Conservation (phyloP, 2,888 invertebrate species). For the Drosophila nr. perissopoda region DNA sequence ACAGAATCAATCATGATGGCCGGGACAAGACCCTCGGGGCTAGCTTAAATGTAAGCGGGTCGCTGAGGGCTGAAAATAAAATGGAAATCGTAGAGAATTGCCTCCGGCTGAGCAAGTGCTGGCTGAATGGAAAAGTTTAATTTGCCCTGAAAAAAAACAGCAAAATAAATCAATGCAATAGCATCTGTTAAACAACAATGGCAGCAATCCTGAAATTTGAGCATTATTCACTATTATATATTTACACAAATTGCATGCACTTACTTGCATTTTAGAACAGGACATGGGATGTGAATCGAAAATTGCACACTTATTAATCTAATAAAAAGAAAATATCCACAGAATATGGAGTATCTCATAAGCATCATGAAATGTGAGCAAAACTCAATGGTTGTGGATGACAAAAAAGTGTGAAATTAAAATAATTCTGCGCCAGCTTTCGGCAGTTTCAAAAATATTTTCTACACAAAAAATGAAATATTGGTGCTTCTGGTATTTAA, state of each 20-base stretch:
- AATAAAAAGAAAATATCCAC: background rate
- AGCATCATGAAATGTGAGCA: background rate
- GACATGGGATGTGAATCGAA: background rate
- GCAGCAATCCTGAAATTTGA: constrained; percentile 2
- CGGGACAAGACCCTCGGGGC: constrained; percentile 48
- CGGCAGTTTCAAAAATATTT: too few species aligned
- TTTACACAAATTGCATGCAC: constrained; percentile 7
- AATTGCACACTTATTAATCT: constrained; percentile 18
- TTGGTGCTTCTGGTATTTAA: too few species aligned
- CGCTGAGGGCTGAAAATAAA: constrained; percentile 60
- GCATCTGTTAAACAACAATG: background rate
- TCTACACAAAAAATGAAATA: too few species aligned
- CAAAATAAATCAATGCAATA: background rate
- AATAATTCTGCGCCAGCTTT: background rate
- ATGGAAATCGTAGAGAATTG: constrained; percentile 51
- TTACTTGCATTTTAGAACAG: constrained; percentile 6
- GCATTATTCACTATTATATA: constrained; percentile 34
- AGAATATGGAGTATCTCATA: background rate
- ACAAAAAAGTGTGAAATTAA: background rate
- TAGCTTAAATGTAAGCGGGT: constrained; percentile 25
- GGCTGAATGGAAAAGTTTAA: constrained; percentile 44
- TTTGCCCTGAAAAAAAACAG: constrained; percentile 30
- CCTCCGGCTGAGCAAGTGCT: constrained; percentile 19
- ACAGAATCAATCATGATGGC: constrained; percentile 54
- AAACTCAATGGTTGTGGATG: background rate